phyloP scores from a whole-genome alignment of 2,888 invertebrate species.

The Entomobrya proxima region DNA sequence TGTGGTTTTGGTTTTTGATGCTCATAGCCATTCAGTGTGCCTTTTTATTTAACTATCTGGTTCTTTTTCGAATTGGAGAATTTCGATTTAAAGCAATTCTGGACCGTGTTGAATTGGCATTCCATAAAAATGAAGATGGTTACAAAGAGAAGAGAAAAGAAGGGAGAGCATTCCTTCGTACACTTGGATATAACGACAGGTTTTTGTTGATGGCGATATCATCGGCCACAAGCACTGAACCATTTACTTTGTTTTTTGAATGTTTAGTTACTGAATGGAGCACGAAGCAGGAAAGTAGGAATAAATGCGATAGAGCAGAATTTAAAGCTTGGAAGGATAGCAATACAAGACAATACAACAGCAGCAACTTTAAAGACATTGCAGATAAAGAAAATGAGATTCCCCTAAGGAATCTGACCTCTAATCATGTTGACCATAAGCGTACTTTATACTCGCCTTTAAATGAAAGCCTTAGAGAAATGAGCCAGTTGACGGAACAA shows the following conservation, averaged over 20 bases:
- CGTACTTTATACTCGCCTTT: background rate
- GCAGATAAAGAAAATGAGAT: background rate
- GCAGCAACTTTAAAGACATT: background rate
- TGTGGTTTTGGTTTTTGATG: conserved; percentile 92
- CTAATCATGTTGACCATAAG: background rate
- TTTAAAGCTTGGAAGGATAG: background rate
- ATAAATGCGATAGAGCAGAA: background rate
- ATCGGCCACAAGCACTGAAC: background rate
- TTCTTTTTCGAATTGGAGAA: conserved; percentile 72
- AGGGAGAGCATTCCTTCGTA: background rate
- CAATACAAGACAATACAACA: background rate
- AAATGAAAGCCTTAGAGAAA: background rate
- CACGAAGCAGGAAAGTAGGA: background rate
- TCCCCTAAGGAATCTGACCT: no score
- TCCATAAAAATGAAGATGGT: background rate
- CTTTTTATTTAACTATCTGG: conserved; percentile 86
- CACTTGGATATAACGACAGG: conserved; percentile 33
- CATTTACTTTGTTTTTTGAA: conserved; percentile 30
- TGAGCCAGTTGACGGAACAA: background rate
- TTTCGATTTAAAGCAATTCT: conserved; percentile 24
- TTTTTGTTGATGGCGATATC: conserved; percentile 31
- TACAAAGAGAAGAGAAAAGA: background rate
- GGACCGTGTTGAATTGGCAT: conserved; percentile 20
- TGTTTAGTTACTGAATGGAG: background rate
- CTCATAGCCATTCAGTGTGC: conserved; percentile 82